Conservation (phyloP, 1,140 invertebrate genomes). For the Harpegnathos saltator region DNA sequence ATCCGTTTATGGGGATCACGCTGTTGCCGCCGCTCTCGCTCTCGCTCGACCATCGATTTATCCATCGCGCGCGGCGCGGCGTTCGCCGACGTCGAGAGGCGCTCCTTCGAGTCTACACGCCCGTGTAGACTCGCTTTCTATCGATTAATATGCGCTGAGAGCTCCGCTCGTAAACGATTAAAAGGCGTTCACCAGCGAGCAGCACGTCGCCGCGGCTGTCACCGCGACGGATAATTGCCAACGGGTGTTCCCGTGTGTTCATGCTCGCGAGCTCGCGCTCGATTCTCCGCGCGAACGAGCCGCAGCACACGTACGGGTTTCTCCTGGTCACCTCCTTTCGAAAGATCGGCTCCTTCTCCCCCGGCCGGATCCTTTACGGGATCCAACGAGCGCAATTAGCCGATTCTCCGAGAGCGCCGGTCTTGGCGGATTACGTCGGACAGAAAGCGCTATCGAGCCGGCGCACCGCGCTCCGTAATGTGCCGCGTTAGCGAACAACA, state of each 20-base stretch:
- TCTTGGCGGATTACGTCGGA: conserved; percentile 24
- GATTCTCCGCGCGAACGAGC: background rate
- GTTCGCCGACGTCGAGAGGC: conserved; percentile 7
- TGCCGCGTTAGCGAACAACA: conserved; percentile 15
- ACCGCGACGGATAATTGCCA: conserved; percentile 68
- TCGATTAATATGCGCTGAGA: conserved; percentile 73
- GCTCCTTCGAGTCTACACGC: conserved; percentile 21
- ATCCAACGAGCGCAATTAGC: conserved; percentile 60
- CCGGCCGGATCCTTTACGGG: conserved; percentile 39
- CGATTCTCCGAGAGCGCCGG: conserved; percentile 35
- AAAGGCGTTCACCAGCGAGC: conserved; percentile 53
- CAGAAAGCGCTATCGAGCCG: conserved; percentile 42
- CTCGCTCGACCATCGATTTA: conserved; percentile 30
- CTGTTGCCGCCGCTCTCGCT: background rate
- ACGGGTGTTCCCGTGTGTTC: too few relatives aligned
- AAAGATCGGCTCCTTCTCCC: conserved; percentile 53
- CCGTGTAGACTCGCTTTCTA: conserved; percentile 69
- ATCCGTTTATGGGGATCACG: conserved; percentile 46
- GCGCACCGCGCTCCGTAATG: background rate
- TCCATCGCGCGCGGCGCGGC: background rate
- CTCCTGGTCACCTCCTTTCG: conserved; percentile 57
- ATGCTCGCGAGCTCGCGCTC: too few relatives aligned
- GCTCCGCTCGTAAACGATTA: conserved; percentile 36
- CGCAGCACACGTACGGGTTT: conserved; percentile 56
- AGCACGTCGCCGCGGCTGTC: conserved; percentile 49